Conservation (phyloP, 2,888 invertebrate species). For the Gymnosoma rotundatum region DNA sequence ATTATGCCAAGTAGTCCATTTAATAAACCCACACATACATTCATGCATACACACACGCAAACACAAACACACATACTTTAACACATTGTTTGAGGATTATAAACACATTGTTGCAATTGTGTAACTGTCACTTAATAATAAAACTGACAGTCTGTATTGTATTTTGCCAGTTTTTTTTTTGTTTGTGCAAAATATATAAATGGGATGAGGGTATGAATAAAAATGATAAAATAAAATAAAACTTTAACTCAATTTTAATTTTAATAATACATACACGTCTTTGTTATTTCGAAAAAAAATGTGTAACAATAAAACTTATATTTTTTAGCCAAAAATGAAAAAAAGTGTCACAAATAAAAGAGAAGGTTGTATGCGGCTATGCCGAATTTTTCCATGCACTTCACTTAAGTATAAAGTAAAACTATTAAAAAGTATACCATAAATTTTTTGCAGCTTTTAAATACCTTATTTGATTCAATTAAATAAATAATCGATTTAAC, state of each 20-base stretch:
- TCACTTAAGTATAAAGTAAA: too few species aligned
- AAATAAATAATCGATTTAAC: too few species aligned
- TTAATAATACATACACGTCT: background rate
- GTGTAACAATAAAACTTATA: constrained; percentile 39
- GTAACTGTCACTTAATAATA: constrained; percentile 65
- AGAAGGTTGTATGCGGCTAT: too few species aligned
- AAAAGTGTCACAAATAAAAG: too few species aligned
- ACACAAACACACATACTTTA: background rate
- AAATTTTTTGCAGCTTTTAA: too few species aligned
- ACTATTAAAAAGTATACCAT: too few species aligned
- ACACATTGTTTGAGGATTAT: constrained; percentile 46
- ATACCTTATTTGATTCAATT: too few species aligned
- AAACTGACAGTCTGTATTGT: constrained; percentile 37
- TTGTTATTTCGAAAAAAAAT: background rate
- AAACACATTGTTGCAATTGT: constrained; percentile 65
- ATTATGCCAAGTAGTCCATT: constrained; percentile 49
- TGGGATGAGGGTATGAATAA: constrained; percentile 14
- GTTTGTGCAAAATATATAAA: constrained; percentile 20
- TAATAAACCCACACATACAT: constrained; percentile 29
- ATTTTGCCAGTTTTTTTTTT: constrained; percentile 23
- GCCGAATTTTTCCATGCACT: too few species aligned
- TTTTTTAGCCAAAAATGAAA: background rate
- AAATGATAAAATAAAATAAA: constrained; percentile 30
- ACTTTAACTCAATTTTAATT: constrained; percentile 30
- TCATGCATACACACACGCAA: constrained; percentile 2